Evolutionary conservation across 2,113 vertebrate genomes (phyloP), one percentile per base, ranked within the genome.

Genomic region (Romanogobio albipinnatus): DNA sequence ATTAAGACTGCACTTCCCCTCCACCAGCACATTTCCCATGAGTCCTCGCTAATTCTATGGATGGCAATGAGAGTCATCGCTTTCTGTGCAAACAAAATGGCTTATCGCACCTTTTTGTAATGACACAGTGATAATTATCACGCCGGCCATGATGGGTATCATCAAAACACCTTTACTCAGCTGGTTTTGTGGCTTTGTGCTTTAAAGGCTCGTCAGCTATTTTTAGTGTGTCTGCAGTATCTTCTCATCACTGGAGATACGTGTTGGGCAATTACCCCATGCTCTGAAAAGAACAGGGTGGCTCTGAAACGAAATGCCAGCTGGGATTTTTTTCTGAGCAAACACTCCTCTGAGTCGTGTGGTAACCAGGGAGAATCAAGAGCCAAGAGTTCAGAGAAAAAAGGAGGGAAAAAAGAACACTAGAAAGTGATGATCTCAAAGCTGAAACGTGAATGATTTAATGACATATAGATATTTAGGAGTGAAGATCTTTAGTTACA

Each of bases 211-310:
- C 59, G 83, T 86, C 85, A 87, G 84, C 84, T 90, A 84, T 90
- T 90, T 89, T 88, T 88, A 83, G 84, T 24, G 26, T 39, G 78
- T 86, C 76, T 83, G 47, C 82, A 79, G 84, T 78, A 83, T 86
- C 89, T 86, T 74, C 85, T 87, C 71, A 86, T 89, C 53, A 68
- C 83, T 87, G 82, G 68, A 86, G 84, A 87, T 80, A 51, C 81
- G 59, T 58, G 82, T 78, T 84, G 84, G 68, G 75, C 86, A 91
- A 89, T 89, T 91, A 88, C 88, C 85, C 88, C 81, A 68, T 84
- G 61, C 71, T 87, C 81, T 73, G 73, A 86, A 71, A 51, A 82
- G 77, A 90, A 68, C n/a, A 24, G 76, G 87, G 83, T 89, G 89
- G 87, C 87, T 88, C 74, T 66, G n/a, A 85, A 86, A 82, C 36